Evolutionary conservation across 2,797 vertebrate genomes (phyloP).

Genomic region (Coendou prehensilis): DNA sequence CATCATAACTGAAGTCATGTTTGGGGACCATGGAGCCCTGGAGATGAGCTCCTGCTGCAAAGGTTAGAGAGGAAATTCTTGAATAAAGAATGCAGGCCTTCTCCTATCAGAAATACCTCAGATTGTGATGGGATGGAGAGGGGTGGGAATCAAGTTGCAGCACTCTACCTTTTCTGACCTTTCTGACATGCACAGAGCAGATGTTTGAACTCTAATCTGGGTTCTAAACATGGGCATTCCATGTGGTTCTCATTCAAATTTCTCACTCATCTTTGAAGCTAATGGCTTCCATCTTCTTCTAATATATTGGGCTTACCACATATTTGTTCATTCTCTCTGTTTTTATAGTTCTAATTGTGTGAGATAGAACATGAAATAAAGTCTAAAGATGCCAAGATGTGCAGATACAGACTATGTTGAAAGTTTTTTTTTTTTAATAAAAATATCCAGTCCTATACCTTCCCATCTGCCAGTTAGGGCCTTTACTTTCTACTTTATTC

Average conservation of each 20-base stretch:
- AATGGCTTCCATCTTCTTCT: conserved; percentile 88
- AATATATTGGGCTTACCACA: conserved; percentile 84
- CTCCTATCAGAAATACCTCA: conserved; percentile 76
- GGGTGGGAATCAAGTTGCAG: conserved; percentile 66
- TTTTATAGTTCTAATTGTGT: conserved; percentile 82
- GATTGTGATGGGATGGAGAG: conserved; percentile 57
- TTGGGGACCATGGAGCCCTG: conserved; percentile 46
- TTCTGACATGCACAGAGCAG: conserved; percentile 85
- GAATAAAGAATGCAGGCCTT: conserved; percentile 75
- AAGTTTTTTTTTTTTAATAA: conserved; percentile 4
- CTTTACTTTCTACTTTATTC: conserved; percentile 12
- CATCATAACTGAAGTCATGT: conserved; percentile 57
- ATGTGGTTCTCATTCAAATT: conserved; percentile 88
- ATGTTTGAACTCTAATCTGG: conserved; percentile 85
- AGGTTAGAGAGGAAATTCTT: conserved; percentile 67
- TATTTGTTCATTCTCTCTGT: conserved; percentile 88
- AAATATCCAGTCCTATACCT: conserved; percentile 25
- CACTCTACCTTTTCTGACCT: conserved; percentile 83
- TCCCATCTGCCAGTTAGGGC: conserved; percentile 33
- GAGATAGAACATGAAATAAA: conserved; percentile 86
- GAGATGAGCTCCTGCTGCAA: not conserved
- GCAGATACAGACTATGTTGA: conserved; percentile 60
- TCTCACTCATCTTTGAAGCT: conserved; percentile 88
- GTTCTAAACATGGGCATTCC: conserved; percentile 84
- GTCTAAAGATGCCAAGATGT: conserved; percentile 80